Evolutionary conservation across 2,797 vertebrate species (phyloP).

Genomic region (Sternotherus odoratus): DNA sequence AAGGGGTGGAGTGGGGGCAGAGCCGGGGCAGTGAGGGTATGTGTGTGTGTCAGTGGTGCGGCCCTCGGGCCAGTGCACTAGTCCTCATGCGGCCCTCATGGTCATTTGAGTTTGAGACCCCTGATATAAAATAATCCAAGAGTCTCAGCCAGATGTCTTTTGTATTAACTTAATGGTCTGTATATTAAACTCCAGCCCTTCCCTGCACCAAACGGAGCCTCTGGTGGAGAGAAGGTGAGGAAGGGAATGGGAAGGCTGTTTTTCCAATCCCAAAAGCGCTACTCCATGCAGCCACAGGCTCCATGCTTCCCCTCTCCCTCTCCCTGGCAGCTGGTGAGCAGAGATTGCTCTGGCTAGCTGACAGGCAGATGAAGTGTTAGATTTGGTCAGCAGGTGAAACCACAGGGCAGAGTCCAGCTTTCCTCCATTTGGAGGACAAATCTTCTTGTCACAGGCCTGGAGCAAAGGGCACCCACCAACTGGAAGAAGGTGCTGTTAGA

Average conservation of each 20-base stretch:
- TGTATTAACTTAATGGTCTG: constrained; percentile 14
- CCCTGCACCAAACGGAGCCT: background rate
- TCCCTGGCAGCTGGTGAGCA: background rate
- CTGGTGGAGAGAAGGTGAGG: background rate
- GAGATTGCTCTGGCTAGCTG: background rate
- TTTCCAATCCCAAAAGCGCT: background rate
- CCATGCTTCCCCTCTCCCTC: background rate
- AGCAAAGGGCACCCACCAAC: background rate
- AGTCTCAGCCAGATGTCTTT: background rate
- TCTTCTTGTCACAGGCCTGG: constrained; percentile 1
- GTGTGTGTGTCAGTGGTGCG: no score
- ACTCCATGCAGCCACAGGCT: background rate
- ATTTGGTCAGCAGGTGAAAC: background rate
- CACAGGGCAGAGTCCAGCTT: background rate
- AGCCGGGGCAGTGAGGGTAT: no score
- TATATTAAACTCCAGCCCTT: background rate
- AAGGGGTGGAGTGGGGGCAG: no score
- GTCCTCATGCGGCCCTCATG: no score
- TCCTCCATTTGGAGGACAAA: background rate
- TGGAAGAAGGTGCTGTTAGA: background rate
- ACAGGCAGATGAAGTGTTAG: fast-evolving
- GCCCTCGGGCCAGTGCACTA: no score
- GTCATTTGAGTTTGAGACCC: no score
- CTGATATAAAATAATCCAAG: background rate
- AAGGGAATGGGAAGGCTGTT: background rate